Percentiles rank a stretch among this genome's conserved stretches.
Conservation (phyloP, 2,797 vertebrate species). For the Esox masquinongy region DNA sequence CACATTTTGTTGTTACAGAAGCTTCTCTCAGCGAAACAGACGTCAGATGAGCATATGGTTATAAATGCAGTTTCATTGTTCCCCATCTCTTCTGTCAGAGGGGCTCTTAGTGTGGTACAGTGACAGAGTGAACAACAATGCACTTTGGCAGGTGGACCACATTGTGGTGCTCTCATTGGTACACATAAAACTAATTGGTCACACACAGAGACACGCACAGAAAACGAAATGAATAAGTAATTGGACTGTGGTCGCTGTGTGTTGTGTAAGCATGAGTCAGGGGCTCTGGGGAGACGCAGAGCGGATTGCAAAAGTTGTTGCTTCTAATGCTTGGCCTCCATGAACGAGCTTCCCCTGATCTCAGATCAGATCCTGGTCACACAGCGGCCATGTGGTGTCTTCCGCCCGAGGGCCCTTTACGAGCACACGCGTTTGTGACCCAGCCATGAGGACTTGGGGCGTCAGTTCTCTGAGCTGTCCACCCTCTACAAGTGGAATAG, state of each 20-base stretch:
- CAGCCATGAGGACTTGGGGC: background rate
- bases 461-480: background rate
- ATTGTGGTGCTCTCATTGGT: background rate
- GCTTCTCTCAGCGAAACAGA: background rate
- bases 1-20: no score
- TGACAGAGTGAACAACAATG: background rate
- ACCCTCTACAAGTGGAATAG: background rate
- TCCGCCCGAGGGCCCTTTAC: no score
- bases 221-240: constrained; percentile 10
- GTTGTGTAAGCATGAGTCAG: constrained; percentile 1
- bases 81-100: background rate
- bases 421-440: no score
- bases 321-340: background rate
- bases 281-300: constrained; percentile 10
- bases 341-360: constrained; percentile 7
- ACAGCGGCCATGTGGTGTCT: no score
- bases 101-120: background rate
- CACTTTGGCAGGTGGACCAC: background rate
- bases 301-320: background rate
- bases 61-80: background rate
- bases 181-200: constrained; percentile 11
- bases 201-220: background rate
- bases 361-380: background rate
- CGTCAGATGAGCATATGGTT: background rate
- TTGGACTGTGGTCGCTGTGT: constrained; percentile 15